Conservation (phyloP, 1,140 invertebrate species). For the Lordiphosa stackelbergi region DNA sequence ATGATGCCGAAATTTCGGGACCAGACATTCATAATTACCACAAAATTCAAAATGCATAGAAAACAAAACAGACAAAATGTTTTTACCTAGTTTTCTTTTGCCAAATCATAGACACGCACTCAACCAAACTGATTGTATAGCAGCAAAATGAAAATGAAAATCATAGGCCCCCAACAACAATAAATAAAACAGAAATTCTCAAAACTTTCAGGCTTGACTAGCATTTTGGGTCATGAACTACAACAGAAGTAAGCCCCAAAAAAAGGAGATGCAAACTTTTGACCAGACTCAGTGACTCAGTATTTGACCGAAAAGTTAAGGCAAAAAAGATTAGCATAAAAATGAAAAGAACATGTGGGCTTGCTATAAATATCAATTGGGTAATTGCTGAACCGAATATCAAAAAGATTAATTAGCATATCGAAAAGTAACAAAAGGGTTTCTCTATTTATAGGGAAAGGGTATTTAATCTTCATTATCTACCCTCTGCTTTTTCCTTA, state of each 20-base stretch:
- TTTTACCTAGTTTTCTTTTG: constrained; percentile 5
- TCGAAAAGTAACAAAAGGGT: too few relatives aligned
- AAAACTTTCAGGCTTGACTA: constrained; percentile 54
- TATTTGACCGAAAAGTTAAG: constrained; percentile 21
- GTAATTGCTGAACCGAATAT: too few relatives aligned
- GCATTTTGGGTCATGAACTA: constrained; percentile 52
- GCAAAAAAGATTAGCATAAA: background rate
- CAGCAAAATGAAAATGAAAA: constrained; percentile 27
- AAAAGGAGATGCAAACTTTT: background rate
- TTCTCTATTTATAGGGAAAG: too few relatives aligned
- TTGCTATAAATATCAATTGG: too few relatives aligned
- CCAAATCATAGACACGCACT: constrained; percentile 25
- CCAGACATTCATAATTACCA: constrained; percentile 25
- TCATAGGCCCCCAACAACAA: constrained; percentile 18
- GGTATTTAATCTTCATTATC: too few relatives aligned
- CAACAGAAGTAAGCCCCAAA: constrained; percentile 6
- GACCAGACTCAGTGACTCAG: background rate
- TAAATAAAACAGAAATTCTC: constrained; percentile 23
- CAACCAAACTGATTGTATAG: constrained; percentile 18
- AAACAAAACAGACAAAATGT: constrained; percentile 10
- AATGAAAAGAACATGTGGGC: too few relatives aligned
- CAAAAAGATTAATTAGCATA: too few relatives aligned
- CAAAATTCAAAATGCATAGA: constrained; percentile 8
- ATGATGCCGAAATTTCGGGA: constrained; percentile 24
- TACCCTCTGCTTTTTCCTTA: too few relatives aligned